Evolutionary conservation across 2,888 invertebrate genomes (phyloP).

Genomic region (Heliconius ismenius): DNA sequence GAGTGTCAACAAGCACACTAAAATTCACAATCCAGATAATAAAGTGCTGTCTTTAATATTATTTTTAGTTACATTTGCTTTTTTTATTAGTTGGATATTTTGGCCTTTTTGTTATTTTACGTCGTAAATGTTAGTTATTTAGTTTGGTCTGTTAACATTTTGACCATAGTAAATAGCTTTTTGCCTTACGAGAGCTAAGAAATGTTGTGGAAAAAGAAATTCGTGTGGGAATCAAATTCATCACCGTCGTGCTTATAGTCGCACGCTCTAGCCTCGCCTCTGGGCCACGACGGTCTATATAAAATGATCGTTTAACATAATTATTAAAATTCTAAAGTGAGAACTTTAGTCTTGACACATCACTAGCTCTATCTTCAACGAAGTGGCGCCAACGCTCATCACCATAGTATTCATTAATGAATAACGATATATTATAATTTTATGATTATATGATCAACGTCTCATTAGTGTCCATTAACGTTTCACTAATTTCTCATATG

Average conservation of each 20-base stretch:
- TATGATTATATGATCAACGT: slow-evolving; percentile 35
- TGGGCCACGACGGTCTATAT: too few species aligned
- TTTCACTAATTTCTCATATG: slow-evolving; percentile 31
- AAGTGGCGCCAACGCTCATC: slow-evolving; percentile 32
- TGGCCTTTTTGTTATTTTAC: background rate
- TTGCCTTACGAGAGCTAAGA: too few species aligned
- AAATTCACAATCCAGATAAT: slow-evolving; percentile 11
- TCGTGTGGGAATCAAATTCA: too few species aligned
- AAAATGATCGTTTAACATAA: too few species aligned
- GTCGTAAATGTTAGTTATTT: background rate
- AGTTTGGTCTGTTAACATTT: background rate
- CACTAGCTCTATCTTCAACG: slow-evolving; percentile 13
- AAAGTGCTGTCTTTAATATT: background rate
- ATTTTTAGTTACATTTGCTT: slow-evolving; percentile 4
- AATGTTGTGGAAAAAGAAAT: too few species aligned
- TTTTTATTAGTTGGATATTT: background rate
- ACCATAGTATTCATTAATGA: slow-evolving; percentile 34
- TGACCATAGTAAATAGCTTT: too few species aligned
- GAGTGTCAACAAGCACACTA: slow-evolving; percentile 5
- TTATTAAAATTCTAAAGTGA: too few species aligned
- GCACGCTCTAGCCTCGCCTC: too few species aligned
- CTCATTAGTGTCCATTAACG: slow-evolving; percentile 43
- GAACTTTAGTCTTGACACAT: slow-evolving; percentile 22
- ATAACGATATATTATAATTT: slow-evolving; percentile 29
- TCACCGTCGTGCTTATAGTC: too few species aligned